Conservation (phyloP, 1,140 invertebrate species). For the Macrobrachium rosenbergii region DNA sequence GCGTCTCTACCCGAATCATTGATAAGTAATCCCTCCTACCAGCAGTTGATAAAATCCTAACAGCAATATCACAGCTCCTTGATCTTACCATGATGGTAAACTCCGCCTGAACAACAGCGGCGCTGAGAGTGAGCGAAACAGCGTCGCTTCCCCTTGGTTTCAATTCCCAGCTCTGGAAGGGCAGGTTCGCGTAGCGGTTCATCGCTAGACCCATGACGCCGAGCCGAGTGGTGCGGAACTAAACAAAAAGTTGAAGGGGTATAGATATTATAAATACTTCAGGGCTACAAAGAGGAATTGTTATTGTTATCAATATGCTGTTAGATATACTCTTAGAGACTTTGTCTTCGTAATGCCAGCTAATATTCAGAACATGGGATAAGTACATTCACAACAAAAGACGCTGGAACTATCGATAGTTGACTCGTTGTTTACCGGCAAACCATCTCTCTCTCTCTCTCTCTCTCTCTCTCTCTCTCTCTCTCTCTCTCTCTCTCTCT, state of each 20-base stretch:
- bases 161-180: constrained; percentile 88
- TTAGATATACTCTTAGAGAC: too few relatives aligned
- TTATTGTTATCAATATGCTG: background rate
- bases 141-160: constrained; percentile 77
- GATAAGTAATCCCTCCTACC: too few relatives aligned
- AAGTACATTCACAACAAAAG: too few relatives aligned
- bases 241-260: background rate
- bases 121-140: constrained; percentile 75
- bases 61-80: too few relatives aligned
- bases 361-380: too few relatives aligned
- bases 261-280: background rate
- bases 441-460: too few relatives aligned
- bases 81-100: constrained; percentile 75
- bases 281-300: background rate
- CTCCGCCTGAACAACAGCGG: constrained; percentile 79
- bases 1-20: too few relatives aligned
- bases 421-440: too few relatives aligned
- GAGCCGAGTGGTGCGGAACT: constrained; percentile 79
- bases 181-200: constrained; percentile 82
- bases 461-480: constrained; percentile 44
- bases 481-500: constrained; percentile 24
- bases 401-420: too few relatives aligned
- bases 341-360: too few relatives aligned
- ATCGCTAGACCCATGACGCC: constrained; percentile 83
- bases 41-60: too few relatives aligned